These are phyloP conservation scores for Triplophysa dalaica DNA, from an alignment of 2,113 vertebrate species.

Conservation along the genomic window DNA sequence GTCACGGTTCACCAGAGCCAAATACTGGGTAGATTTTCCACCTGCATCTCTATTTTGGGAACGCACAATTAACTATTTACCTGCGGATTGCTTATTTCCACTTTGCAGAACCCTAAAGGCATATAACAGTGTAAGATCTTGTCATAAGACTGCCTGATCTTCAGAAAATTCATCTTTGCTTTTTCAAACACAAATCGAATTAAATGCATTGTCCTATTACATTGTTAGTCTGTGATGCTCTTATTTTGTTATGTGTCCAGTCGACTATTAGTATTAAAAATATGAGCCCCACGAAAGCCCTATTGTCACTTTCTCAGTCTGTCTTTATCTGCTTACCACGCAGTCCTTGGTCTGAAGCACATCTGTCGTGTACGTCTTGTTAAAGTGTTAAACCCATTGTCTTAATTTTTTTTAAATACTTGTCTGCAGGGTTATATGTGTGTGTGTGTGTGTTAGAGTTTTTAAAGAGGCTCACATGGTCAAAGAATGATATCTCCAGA, in stretches of 20 bases:
- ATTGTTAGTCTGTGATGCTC: not conserved
- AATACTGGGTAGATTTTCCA: not conserved
- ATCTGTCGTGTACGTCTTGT: slow-evolving; percentile 23
- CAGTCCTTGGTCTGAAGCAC: slow-evolving; percentile 52
- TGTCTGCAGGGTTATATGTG: not conserved
- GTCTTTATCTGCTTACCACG: slow-evolving; percentile 17
- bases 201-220: not conserved
- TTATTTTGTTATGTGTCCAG: not conserved
- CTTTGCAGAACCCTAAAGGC: slow-evolving; percentile 4
- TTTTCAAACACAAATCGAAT: not conserved
- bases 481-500: slow-evolving; percentile 41
- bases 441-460: slow-evolving; percentile 12
- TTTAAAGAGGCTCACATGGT: slow-evolving; percentile 43
- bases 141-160: not conserved
- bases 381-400: slow-evolving; percentile 49
- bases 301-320: slow-evolving; percentile 16
- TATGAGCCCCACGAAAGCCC: not conserved
- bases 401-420: slow-evolving; percentile 42
- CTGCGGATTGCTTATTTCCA: not conserved
- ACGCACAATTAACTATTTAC: not conserved
- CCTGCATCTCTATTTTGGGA: not conserved
- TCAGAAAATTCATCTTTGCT: not conserved
- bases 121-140: slow-evolving; percentile 24
- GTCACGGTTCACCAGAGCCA: not conserved
- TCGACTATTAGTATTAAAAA: slow-evolving; percentile 21